These are phyloP conservation scores for Lasioglossum vierecki DNA, from an alignment of 2,888 invertebrate species.

Conservation along the genomic window DNA sequence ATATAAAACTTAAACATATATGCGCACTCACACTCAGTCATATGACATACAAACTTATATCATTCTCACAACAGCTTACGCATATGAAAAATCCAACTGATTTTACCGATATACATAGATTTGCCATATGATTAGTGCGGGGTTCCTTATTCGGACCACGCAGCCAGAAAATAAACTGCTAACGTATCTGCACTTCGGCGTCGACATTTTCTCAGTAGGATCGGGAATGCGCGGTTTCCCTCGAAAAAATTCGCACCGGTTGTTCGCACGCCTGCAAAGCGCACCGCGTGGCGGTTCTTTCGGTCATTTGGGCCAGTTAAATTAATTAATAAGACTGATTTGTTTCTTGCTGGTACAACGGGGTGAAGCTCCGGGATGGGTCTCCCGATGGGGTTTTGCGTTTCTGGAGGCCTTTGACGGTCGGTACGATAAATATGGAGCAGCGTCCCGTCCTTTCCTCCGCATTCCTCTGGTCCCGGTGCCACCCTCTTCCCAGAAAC, in stretches of 20 bases:
- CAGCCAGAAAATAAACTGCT: too few relatives aligned
- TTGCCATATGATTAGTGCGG: too few relatives aligned
- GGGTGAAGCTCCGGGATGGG: neutral
- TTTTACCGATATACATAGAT: too few relatives aligned
- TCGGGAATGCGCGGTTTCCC: neutral
- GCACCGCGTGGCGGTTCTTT: constrained; percentile 46
- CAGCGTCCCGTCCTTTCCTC: constrained; percentile 61
- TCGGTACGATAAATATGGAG: constrained; percentile 67
- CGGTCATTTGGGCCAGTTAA: constrained; percentile 53
- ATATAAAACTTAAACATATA: too few relatives aligned
- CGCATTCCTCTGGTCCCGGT: constrained; percentile 54
- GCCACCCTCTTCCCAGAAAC: constrained; percentile 72
- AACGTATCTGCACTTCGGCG: neutral
- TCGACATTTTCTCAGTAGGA: neutral
- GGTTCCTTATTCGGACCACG: too few relatives aligned
- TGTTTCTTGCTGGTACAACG: constrained; percentile 53
- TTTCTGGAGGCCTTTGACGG: constrained; percentile 58
- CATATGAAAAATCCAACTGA: too few relatives aligned
- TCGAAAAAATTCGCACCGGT: constrained; percentile 5
- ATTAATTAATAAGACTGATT: constrained; percentile 67
- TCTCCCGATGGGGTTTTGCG: constrained; percentile 56
- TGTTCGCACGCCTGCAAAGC: constrained; percentile 45
- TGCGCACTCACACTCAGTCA: too few relatives aligned
- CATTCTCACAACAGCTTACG: too few relatives aligned
- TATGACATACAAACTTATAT: too few relatives aligned